Percentiles rank a stretch among this genome's conserved stretches.
Conservation (phyloP, 2,797 vertebrate species). For the Sebastes vulpes region DNA sequence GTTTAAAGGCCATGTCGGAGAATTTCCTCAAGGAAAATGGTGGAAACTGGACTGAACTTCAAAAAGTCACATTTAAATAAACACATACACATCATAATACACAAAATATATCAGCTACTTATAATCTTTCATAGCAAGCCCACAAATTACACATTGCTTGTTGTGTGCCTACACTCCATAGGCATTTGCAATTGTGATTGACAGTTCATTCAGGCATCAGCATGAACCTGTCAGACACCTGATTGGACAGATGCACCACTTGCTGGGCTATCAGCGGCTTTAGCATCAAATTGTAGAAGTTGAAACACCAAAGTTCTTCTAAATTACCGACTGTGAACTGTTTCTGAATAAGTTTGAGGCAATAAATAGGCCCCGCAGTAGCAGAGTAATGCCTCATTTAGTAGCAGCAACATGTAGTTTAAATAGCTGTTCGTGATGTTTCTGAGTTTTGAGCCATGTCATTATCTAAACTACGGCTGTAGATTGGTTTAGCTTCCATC, state of each 20-base stretch:
- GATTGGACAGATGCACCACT: background rate
- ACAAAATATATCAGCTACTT: background rate
- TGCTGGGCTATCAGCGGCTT: background rate
- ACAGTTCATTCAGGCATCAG: background rate
- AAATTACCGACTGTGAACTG: background rate
- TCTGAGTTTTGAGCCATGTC: background rate
- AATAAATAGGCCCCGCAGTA: background rate
- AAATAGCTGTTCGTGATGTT: background rate
- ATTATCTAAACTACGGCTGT: background rate
- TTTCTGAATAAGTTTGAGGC: background rate
- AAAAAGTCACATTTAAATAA: background rate
- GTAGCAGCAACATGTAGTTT: background rate
- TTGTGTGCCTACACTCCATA: background rate
- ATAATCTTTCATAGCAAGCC: background rate
- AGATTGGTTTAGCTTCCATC: conserved; percentile 10
- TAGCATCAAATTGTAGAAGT: background rate
- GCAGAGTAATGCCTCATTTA: background rate
- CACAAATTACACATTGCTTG: background rate
- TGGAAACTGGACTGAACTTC: conserved; percentile 10
- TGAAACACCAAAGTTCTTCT: background rate
- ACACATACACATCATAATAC: background rate
- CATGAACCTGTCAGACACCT: background rate
- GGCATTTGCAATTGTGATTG: background rate
- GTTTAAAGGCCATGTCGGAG: background rate
- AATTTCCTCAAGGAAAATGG: background rate